Percentiles rank a stretch among this genome's conserved stretches.
Conservation (phyloP, 1,140 invertebrate species). For the Carcinoscorpius rotundicauda region DNA sequence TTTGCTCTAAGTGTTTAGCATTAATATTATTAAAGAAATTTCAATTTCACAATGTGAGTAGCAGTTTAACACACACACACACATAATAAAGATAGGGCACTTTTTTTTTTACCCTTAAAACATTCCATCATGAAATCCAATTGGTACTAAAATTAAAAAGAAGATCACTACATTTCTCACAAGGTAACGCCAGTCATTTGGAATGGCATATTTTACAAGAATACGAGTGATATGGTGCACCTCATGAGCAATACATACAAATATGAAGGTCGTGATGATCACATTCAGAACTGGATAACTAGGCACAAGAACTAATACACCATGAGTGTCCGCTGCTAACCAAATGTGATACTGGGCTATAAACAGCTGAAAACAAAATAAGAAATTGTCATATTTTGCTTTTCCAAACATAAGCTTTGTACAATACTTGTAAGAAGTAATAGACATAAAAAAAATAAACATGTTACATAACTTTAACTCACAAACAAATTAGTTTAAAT, state of each 20-base stretch:
- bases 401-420: too few relatives aligned
- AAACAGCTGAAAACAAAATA: slow-evolving; percentile 46
- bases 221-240: slow-evolving; percentile 63
- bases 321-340: slow-evolving; percentile 84
- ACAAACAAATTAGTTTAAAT: too few relatives aligned
- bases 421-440: too few relatives aligned
- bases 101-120: slow-evolving; percentile 36
- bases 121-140: slow-evolving; percentile 86
- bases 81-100: too few relatives aligned
- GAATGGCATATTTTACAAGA: slow-evolving; percentile 59
- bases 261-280: slow-evolving; percentile 84
- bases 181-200: slow-evolving; percentile 63
- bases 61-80: too few relatives aligned
- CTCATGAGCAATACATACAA: slow-evolving; percentile 85
- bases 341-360: slow-evolving; percentile 91
- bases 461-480: too few relatives aligned
- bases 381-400: too few relatives aligned
- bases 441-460: too few relatives aligned
- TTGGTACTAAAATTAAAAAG: slow-evolving; percentile 69
- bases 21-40: too few relatives aligned
- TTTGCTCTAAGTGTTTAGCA: too few relatives aligned
- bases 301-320: slow-evolving; percentile 79
- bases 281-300: slow-evolving; percentile 79
- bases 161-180: slow-evolving; percentile 78
- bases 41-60: too few relatives aligned